Evolutionary conservation across 1,140 invertebrate genomes (phyloP).

Genomic region (Aphaenogaster ashmeadi): DNA sequence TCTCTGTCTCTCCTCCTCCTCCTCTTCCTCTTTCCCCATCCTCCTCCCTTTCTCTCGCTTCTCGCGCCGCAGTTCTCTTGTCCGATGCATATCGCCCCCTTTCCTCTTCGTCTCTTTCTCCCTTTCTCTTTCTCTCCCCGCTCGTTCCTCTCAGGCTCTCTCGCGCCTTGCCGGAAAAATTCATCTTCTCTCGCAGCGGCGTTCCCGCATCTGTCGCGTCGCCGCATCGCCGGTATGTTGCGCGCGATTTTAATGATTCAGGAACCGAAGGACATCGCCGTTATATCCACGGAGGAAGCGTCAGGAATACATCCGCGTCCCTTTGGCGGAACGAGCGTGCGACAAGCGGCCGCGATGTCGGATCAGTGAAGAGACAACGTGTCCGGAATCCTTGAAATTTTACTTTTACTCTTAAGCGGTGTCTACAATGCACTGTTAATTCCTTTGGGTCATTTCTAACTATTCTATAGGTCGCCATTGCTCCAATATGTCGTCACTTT

Average conservation of each 20-base stretch:
- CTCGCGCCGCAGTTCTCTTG: conserved; percentile 40
- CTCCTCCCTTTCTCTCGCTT: conserved; percentile 34
- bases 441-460: too few relatives aligned
- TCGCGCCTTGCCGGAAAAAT: conserved; percentile 63
- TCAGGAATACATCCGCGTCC: neutral
- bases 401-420: neutral
- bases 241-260: conserved; percentile 30
- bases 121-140: neutral
- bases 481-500: too few relatives aligned
- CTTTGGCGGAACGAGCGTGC: neutral
- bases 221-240: neutral
- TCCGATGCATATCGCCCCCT: conserved; percentile 49
- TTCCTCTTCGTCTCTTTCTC: conserved; percentile 45
- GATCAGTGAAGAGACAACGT: neutral
- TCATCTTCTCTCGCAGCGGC: neutral
- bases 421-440: too few relatives aligned
- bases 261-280: neutral
- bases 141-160: conserved; percentile 18
- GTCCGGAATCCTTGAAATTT: neutral
- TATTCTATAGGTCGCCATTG: too few relatives aligned
- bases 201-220: conserved; percentile 31
- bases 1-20: conserved; percentile 50
- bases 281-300: neutral
- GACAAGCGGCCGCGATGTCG: conserved; percentile 2
- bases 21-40: neutral